Percentiles rank a stretch among this genome's conserved stretches.
Evolutionary conservation across 2,888 invertebrate genomes (phyloP).

Genomic region (Spicauda simplicius): DNA sequence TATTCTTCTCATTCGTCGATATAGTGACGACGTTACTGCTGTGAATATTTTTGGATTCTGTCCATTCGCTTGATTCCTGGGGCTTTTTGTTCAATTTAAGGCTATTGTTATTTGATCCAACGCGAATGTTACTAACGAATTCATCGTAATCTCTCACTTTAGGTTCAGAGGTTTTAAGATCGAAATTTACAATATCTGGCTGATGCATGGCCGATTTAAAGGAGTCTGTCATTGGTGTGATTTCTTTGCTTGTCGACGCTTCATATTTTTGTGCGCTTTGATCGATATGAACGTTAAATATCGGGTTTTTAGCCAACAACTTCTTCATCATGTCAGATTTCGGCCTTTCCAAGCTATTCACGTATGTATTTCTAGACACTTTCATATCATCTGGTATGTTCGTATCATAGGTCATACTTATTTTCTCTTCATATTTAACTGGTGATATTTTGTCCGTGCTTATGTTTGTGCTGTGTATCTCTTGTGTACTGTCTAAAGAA

Average conservation of each 20-base stretch:
- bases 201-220: slow-evolving; percentile 76
- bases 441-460: slow-evolving; percentile 57
- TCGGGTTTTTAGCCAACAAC: slow-evolving; percentile 79
- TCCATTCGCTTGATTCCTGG: slow-evolving; percentile 67
- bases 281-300: slow-evolving; percentile 76
- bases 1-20: slow-evolving; percentile 68
- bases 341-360: slow-evolving; percentile 86
- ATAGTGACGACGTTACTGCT: slow-evolving; percentile 77
- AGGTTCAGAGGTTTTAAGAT: slow-evolving; percentile 67
- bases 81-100: slow-evolving; percentile 66
- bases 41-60: slow-evolving; percentile 60
- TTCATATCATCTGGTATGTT: slow-evolving; percentile 87
- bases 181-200: slow-evolving; percentile 81
- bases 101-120: slow-evolving; percentile 77
- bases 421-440: slow-evolving; percentile 72
- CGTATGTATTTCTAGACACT: slow-evolving; percentile 85
- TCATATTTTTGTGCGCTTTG: slow-evolving; percentile 62
- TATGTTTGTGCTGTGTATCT: slow-evolving; percentile 51
- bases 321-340: slow-evolving; percentile 87
- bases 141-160: slow-evolving; percentile 72
- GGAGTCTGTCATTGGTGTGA: slow-evolving; percentile 66
- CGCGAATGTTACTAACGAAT: slow-evolving; percentile 78
- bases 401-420: slow-evolving; percentile 80
- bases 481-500: slow-evolving; percentile 71
- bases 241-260: slow-evolving; percentile 64